Conservation (phyloP, 92 coral and sea anemone genomes). For the Palythoa heliodiscus region DNA sequence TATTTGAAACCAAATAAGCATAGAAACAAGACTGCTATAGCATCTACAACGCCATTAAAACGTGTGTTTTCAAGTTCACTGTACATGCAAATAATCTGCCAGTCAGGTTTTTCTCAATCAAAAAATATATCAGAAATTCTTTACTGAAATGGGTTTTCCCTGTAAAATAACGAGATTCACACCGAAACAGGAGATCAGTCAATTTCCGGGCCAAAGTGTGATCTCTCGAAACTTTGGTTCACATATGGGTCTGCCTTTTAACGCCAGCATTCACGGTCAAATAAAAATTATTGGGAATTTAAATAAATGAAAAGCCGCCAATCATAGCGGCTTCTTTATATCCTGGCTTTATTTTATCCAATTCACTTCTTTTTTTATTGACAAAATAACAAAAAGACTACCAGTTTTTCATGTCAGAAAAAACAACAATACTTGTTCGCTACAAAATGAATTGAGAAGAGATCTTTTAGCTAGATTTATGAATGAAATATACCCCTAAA, state of each 20-base stretch:
- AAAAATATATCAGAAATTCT: background rate
- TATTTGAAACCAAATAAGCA: background rate
- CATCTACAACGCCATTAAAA: background rate
- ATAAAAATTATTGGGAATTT: background rate
- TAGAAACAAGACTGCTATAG: background rate
- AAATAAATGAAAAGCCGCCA: slow-evolving; percentile 2
- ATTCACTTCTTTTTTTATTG: background rate
- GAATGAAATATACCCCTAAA: background rate
- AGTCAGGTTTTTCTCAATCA: background rate
- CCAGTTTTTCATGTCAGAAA: slow-evolving; percentile 3
- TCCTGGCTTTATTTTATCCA: slow-evolving; percentile 1
- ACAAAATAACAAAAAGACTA: background rate
- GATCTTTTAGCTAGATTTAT: background rate
- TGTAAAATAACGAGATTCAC: background rate
- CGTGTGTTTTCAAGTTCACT: slow-evolving; percentile 17
- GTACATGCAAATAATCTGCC: background rate
- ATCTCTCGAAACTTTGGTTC: background rate
- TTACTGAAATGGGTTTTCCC: slow-evolving; percentile 28
- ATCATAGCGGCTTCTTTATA: background rate
- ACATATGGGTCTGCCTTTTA: background rate
- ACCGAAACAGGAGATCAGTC: background rate
- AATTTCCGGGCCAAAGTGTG: background rate
- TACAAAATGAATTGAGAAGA: too few relatives aligned
- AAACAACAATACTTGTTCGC: background rate
- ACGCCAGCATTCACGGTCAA: background rate